Conservation (phyloP, 2,888 invertebrate species). For the Xiphydria camelus region DNA sequence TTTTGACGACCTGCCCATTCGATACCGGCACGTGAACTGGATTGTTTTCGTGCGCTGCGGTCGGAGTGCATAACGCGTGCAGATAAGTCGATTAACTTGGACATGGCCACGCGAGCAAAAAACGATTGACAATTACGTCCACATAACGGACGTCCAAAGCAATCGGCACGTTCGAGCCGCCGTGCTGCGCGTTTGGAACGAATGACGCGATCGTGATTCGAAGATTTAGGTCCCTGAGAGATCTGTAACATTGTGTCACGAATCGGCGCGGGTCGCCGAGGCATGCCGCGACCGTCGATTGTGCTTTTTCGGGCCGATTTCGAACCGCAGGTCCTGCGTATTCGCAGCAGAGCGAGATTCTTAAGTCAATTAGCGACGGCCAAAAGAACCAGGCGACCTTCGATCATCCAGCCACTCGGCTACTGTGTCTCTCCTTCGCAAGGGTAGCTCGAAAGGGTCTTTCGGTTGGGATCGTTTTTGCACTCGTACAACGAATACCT, state of each 20-base stretch:
- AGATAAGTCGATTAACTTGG: too few relatives aligned
- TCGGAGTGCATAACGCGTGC: too few relatives aligned
- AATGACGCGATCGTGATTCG: neutral
- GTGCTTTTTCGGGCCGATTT: slow-evolving; percentile 10
- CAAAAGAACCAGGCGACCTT: slow-evolving; percentile 50
- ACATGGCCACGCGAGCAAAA: too few relatives aligned
- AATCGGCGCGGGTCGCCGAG: slow-evolving; percentile 5
- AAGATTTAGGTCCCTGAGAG: slow-evolving; percentile 1
- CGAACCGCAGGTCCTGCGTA: slow-evolving; percentile 11
- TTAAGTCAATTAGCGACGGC: slow-evolving; percentile 47
- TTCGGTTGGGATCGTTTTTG: slow-evolving; percentile 27
- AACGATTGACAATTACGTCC: too few relatives aligned
- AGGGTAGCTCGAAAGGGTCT: slow-evolving; percentile 2
- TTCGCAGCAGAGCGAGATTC: slow-evolving; percentile 20
- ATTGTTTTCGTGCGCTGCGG: too few relatives aligned
- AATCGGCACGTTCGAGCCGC: too few relatives aligned
- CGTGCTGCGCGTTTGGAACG: neutral
- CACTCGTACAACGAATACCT: too few relatives aligned
- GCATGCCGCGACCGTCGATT: slow-evolving; percentile 5
- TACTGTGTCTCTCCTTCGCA: slow-evolving; percentile 31
- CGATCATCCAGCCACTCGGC: slow-evolving; percentile 37
- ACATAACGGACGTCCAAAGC: too few relatives aligned
- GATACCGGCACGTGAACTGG: too few relatives aligned
- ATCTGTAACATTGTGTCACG: slow-evolving; percentile 7
- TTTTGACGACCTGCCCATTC: too few relatives aligned